Evolutionary conservation across 2,888 invertebrate species (phyloP), one percentile per base, ranked within the genome.

Genomic region (Oxyscelio sp.): DNA sequence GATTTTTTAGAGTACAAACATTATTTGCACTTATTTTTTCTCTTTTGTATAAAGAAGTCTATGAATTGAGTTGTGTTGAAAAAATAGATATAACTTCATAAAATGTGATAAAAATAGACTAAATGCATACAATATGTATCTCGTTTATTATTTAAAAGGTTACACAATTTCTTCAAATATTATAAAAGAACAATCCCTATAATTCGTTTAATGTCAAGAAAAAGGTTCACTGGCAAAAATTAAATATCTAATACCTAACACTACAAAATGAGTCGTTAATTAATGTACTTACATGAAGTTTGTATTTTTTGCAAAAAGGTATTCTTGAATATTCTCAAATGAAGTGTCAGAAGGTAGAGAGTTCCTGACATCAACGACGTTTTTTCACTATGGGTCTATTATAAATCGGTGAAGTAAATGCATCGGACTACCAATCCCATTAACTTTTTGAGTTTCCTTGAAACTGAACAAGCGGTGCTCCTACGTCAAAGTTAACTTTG

Each of bases 401-500:
- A 40, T 56, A 17, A 54, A 58, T 56, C 17, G 17, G 27, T 22
- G 31, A 65, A 80, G 63, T 9, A 22, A 73, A 56, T 56, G 11
- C 71, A 65, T 65, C 45, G 4, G 24, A 9, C 9, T 70, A 45
- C 54, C 21, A 24, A 15, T 52, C 38, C 59, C 17, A 52, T 59
- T 19, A 17, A 19, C 70, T 43, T n/a, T n/a, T n/a, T n/a, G 45
- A 58, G 38, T 70, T 81, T 68, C 74, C 65, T 73, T 17, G 19
- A 56, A 71, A 24, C 38, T 71, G 63, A 56, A 71, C 63, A 56
- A 71, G 17, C 54, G 58, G 54, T 58, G 70, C 34, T 63, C 17
- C n/a, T 79, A 79, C 70, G 79, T 79, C 73, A 71, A 80, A 48
- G 73, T 66, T 66, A 80, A 66, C 59, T 80, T 68, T 80, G 80